Evolutionary conservation across 2,888 invertebrate genomes (phyloP), one percentile per base, ranked within the genome.

Genomic region (Platycheirus rosarum): DNA sequence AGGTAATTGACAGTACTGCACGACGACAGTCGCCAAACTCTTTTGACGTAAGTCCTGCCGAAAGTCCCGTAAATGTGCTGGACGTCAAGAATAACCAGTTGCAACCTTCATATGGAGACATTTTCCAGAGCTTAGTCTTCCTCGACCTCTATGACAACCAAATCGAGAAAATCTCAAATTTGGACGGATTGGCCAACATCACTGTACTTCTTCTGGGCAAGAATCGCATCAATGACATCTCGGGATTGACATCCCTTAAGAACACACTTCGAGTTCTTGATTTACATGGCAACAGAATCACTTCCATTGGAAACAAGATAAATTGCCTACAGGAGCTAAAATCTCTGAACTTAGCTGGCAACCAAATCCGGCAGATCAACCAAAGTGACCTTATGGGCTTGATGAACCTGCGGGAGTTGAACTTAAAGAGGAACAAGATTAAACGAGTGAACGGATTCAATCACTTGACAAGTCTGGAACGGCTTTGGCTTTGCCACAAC

Each of bases 61-160:
- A 78, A 4, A 84, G 14, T 75, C 77, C 11, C 66, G 84, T 86
- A 20, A 88, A 88, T 49, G 86, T 86, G n/a, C 77, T 90, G 13
- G 87, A 87, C 62, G 89, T 90, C 5, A 89, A 89, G 76, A 90
- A 90, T 63, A 88, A 89, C 35, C 90, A 90, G 57, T 74, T 89
- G 0, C 84, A 85, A 9, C 87, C 87, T 20, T 86, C 85, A 29
- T 91, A 91, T 60, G 90, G 90, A 11, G 84, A 63, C 44, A 88
- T 89, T 51, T 90, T 90, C 69, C 86, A 89, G 69, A 94, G 95
- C 90, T 92, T 98, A 74, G 97, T 98, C 14, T 98, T 98, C 89
- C 93, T 98, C 74, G 98, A 98, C 91, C 92, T 98, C 71, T 98
- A 98, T 88, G 97, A 98, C 91, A 98, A 98, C 91, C 97, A 97